Conservation (phyloP, 2,888 invertebrate species). For the Chaetoderma sp. region DNA sequence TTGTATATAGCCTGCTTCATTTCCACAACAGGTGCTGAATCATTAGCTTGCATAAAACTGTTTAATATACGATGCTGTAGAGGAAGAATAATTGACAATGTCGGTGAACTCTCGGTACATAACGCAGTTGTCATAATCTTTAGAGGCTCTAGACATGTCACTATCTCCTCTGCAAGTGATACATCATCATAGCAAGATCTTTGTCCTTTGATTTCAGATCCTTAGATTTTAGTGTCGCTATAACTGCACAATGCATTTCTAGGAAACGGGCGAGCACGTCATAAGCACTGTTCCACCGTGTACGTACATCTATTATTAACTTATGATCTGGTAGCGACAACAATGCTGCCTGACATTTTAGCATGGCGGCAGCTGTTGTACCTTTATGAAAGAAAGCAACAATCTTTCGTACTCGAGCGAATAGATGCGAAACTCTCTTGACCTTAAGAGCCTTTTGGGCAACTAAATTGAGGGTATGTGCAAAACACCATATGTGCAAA, state of each 20-base stretch:
- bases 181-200: slow-evolving; percentile 19
- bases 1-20: not conserved
- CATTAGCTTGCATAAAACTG: not conserved
- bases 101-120: slow-evolving; percentile 26
- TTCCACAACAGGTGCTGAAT: not conserved
- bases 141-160: slow-evolving; percentile 23
- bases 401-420: slow-evolving; percentile 19
- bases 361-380: slow-evolving; percentile 4
- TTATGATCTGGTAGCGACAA: slow-evolving; percentile 26
- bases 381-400: slow-evolving; percentile 26
- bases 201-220: slow-evolving; percentile 14
- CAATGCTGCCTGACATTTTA: slow-evolving; percentile 15
- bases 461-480: slow-evolving; percentile 29
- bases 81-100: slow-evolving; percentile 28
- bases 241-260: slow-evolving; percentile 25
- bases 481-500: slow-evolving; percentile 27
- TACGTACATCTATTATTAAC: slow-evolving; percentile 22
- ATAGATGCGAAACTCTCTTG: slow-evolving; percentile 6
- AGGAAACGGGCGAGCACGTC: slow-evolving; percentile 25
- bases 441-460: slow-evolving; percentile 7
- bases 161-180: slow-evolving; percentile 24
- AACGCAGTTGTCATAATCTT: slow-evolving; percentile 25
- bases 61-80: slow-evolving; percentile 12
- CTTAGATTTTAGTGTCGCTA: slow-evolving; percentile 13
- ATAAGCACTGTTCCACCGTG: slow-evolving; percentile 29